A percentile compares a stretch with the other conserved stretches of the same genome.
Conservation (phyloP, 2,888 invertebrate species). For the Agrochola lychnidis region DNA sequence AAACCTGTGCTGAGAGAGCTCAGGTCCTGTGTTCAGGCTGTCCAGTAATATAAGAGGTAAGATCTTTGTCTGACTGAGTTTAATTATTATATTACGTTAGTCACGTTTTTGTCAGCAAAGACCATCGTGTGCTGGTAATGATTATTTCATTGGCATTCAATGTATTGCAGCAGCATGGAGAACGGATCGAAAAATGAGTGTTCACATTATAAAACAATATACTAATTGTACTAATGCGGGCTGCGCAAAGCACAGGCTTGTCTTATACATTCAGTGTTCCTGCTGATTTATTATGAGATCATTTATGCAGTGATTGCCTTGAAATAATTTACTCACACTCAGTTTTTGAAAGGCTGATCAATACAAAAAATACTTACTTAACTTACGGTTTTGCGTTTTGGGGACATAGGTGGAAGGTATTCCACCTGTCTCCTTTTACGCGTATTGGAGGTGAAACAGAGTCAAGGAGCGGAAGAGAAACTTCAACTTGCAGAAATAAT, state of each 20-base stretch:
- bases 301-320: neutral
- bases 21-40: neutral
- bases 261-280: neutral
- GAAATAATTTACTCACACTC: neutral
- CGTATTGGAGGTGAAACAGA: no score
- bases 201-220: neutral
- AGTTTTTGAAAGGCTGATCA: neutral
- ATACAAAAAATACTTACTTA: neutral
- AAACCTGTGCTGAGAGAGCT: conserved; percentile 13
- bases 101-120: neutral
- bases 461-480: no score
- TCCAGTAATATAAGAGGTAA: conserved; percentile 28
- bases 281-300: neutral
- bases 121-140: neutral
- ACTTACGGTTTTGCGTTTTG: no score
- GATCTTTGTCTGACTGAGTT: neutral
- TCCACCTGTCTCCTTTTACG: no score
- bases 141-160: neutral
- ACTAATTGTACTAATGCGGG: neutral
- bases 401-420: no score
- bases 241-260: neutral
- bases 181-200: neutral
- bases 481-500: no score
- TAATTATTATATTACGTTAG: neutral
- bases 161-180: neutral